Conservation (phyloP, 2,113 vertebrate species). For the Caranx ignobilis region DNA sequence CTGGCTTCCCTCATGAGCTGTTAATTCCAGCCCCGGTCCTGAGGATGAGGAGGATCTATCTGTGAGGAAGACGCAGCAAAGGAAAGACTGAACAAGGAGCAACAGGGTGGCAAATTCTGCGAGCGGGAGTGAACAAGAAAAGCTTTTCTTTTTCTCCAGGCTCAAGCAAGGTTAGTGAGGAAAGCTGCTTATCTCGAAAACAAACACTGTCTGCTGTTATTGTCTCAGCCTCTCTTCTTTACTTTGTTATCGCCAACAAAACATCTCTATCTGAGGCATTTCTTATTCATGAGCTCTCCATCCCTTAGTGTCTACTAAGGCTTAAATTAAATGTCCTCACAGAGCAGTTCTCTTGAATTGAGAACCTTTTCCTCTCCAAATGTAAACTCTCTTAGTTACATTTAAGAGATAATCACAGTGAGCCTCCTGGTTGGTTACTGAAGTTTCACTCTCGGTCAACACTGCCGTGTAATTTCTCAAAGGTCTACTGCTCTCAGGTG, state of each 20-base stretch:
- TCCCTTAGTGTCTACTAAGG: slow-evolving; percentile 3
- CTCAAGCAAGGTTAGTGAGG: slow-evolving; percentile 69
- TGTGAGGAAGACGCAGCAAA: slow-evolving; percentile 69
- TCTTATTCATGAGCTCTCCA: neutral
- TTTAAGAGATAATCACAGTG: slow-evolving; percentile 1
- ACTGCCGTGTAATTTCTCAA: slow-evolving; percentile 45
- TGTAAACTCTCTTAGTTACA: slow-evolving; percentile 18
- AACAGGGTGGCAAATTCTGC: slow-evolving; percentile 75
- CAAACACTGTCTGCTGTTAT: slow-evolving; percentile 37
- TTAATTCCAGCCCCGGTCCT: slow-evolving; percentile 52
- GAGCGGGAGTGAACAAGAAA: slow-evolving; percentile 52
- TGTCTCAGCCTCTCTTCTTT: slow-evolving; percentile 32
- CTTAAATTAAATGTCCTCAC: slow-evolving; percentile 22
- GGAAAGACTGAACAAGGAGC: slow-evolving; percentile 62
- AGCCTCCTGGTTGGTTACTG: slow-evolving; percentile 11
- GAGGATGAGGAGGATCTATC: slow-evolving; percentile 74
- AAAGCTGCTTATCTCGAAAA: slow-evolving; percentile 46
- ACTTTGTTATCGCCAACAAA: slow-evolving; percentile 28
- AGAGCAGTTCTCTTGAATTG: slow-evolving; percentile 28
- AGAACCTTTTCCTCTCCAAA: slow-evolving; percentile 6
- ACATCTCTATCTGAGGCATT: slow-evolving; percentile 23
- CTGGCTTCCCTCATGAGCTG: slow-evolving; percentile 68
- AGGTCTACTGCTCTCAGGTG: slow-evolving; percentile 56
- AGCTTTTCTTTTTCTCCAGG: slow-evolving; percentile 51
- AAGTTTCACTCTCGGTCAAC: slow-evolving; percentile 61